phyloP scores from a whole-genome alignment of 2,113 vertebrate genomes.

The Neopipo cinnamomea region DNA sequence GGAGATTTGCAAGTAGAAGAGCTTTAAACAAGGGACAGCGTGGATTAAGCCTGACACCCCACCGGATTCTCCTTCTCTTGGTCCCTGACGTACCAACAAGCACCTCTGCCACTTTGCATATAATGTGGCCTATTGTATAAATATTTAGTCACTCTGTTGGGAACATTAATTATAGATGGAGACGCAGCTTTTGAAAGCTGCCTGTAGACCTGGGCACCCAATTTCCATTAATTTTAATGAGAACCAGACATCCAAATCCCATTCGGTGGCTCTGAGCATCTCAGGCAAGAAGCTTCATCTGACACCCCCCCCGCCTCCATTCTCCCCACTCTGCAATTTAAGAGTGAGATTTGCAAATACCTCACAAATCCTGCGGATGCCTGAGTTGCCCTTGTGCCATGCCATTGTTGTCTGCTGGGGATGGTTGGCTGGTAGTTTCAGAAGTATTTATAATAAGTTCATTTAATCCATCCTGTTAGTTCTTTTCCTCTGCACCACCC shows the following conservation, averaged over 20 bases:
- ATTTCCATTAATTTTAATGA: constrained; percentile 64
- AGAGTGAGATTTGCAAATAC: constrained; percentile 39
- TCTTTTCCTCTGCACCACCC: neutral
- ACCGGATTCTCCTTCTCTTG: neutral
- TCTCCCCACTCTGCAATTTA: neutral
- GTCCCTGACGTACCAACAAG: neutral
- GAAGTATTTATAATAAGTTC: constrained; percentile 28
- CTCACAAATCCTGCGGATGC: constrained; percentile 2
- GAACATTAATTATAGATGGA: constrained; percentile 48
- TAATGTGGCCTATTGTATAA: constrained; percentile 9
- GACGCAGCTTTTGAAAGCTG: constrained; percentile 10
- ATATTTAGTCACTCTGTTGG: constrained; percentile 26
- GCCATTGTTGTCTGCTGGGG: constrained; percentile 14
- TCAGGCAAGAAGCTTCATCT: constrained; percentile 21
- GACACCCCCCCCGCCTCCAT: neutral
- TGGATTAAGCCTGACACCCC: neutral
- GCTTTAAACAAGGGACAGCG: neutral
- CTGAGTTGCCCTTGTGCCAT: neutral
- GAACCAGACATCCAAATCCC: constrained; percentile 50
- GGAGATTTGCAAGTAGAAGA: neutral
- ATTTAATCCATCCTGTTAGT: neutral
- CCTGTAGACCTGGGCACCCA: constrained; percentile 38
- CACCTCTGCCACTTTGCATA: neutral
- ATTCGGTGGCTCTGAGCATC: constrained; percentile 16
- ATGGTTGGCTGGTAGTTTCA: neutral